A percentile compares a stretch with the other conserved stretches of the same genome.
phyloP scores from a whole-genome alignment of 2,797 vertebrate species.

The Poecilia gillii region DNA sequence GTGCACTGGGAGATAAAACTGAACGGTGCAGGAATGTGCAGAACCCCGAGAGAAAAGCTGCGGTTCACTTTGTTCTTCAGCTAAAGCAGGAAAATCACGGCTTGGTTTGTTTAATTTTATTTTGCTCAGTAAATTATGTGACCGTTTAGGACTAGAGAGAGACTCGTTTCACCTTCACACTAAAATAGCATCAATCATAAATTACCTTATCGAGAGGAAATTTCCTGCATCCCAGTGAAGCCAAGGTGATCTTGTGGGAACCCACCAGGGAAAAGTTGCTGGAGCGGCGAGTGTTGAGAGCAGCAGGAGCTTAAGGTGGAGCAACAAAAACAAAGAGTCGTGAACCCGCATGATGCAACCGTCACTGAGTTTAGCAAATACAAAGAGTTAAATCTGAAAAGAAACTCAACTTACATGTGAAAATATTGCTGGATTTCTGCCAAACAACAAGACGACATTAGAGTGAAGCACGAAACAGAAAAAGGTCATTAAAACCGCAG shows the following conservation, averaged over 20 bases:
- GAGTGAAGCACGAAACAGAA: too few relatives aligned
- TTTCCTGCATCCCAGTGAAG: constrained; percentile 81
- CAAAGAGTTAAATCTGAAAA: background rate
- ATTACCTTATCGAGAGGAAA: constrained; percentile 86
- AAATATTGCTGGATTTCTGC: constrained; percentile 76
- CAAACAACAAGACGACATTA: constrained; percentile 14
- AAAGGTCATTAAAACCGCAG: background rate
- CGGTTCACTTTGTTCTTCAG: background rate
- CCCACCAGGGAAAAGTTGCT: constrained; percentile 86
- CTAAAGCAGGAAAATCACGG: background rate
- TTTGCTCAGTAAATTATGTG: background rate
- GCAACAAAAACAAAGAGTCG: background rate
- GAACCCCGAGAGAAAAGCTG: background rate
- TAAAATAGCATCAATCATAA: background rate
- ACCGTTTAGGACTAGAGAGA: background rate
- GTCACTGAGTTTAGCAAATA: background rate
- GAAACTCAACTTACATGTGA: constrained; percentile 68
- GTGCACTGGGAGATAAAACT: background rate
- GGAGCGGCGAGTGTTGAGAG: constrained; percentile 67
- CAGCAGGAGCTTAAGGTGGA: constrained; percentile 49
- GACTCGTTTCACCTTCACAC: background rate
- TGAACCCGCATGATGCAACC: background rate
- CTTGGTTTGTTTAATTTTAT: background rate
- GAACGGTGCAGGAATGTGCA: background rate
- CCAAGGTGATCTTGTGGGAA: constrained; percentile 81